Conservation (phyloP, 64 coral and sea anemone species). For the Anthopleura sola region DNA sequence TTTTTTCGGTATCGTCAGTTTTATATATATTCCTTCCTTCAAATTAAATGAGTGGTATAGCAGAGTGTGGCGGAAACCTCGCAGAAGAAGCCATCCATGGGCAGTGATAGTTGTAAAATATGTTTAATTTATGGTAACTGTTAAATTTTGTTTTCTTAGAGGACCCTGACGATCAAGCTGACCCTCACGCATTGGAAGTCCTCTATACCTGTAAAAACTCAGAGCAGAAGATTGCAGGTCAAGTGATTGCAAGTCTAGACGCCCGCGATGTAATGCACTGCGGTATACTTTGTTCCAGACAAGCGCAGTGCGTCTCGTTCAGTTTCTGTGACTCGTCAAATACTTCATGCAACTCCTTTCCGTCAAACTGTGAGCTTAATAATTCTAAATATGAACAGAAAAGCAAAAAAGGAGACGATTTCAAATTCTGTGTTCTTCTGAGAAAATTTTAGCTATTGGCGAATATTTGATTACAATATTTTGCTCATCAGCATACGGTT, state of each 20-base stretch:
- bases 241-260: neutral
- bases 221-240: neutral
- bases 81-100: too few species aligned
- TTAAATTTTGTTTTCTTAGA: too few species aligned
- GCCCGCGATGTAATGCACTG: neutral
- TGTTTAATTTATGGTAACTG: too few species aligned
- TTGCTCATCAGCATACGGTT: too few species aligned
- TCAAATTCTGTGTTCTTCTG: neutral
- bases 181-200: neutral
- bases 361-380: neutral
- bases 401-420: neutral
- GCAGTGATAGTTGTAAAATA: too few species aligned
- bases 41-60: too few species aligned
- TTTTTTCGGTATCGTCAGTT: too few species aligned
- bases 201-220: neutral
- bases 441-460: neutral
- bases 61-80: too few species aligned
- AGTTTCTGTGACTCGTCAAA: slow-evolving; percentile 1
- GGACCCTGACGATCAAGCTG: neutral
- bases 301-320: neutral
- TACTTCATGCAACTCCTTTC: neutral
- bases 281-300: slow-evolving; percentile 18
- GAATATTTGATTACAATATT: too few species aligned
- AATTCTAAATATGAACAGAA: neutral
- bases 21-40: too few species aligned